Percentiles rank a stretch among this genome's conserved stretches.
Conservation (phyloP, 2,113 vertebrate species). For the Platysternon megacephalum region DNA sequence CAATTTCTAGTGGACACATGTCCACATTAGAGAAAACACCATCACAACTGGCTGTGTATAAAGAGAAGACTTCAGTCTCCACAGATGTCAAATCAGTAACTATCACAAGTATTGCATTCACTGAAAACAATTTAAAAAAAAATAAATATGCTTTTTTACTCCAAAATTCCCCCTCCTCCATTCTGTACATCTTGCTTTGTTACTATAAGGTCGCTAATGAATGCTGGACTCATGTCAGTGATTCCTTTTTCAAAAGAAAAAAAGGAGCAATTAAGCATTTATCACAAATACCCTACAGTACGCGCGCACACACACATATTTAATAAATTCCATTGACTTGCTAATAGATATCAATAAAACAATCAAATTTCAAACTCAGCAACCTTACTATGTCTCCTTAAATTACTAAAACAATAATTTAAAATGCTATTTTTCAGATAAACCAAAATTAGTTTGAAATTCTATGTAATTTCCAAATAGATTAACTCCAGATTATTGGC, state of each 20-base stretch:
- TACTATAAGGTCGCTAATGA: not conserved
- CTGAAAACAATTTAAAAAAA: not conserved
- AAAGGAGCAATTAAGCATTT: not conserved
- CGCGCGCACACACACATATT: not conserved
- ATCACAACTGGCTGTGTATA: not conserved
- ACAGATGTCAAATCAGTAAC: not conserved
- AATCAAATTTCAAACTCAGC: not conserved
- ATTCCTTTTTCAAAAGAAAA: not conserved
- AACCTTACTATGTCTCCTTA: not conserved
- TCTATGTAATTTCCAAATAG: not conserved
- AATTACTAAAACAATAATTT: not conserved
- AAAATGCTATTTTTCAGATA: not conserved
- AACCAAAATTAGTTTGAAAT: not conserved
- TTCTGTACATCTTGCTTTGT: not conserved
- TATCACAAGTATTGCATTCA: not conserved
- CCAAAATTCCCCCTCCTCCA: not conserved
- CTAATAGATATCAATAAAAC: not conserved
- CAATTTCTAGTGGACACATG: not conserved
- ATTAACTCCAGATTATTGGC: not conserved
- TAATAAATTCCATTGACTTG: not conserved
- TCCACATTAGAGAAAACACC: not conserved
- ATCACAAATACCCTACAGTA: not conserved
- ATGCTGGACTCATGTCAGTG: not conserved
- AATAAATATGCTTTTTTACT: not conserved
- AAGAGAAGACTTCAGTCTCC: not conserved